Evolutionary conservation across 1,140 invertebrate genomes (phyloP), one percentile per base, ranked within the genome.

Genomic region (Gryllus bimaculatus): DNA sequence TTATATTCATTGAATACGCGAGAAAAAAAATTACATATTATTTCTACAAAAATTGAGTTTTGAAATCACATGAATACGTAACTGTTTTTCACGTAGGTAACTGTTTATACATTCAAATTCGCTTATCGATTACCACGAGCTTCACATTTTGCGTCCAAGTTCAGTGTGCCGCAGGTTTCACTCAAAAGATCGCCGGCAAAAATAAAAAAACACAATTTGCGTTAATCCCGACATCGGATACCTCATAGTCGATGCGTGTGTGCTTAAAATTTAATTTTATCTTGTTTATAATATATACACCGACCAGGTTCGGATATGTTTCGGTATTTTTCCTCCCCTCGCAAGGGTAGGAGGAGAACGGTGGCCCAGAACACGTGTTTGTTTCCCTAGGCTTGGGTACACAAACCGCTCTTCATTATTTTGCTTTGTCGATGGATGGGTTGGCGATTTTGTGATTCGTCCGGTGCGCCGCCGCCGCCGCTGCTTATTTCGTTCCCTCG

Each of bases 401-500:
- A 66, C 54, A 66, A 66, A 66, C 54, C 54, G 18, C 54, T 66
- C 54, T 66, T 66, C 54, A 66, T 66, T 66, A 66, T 66, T 66
- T 66, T 66, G 54, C 54, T 66, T 66, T 66, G 54, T 66, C 54
- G 54, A 66, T 66, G 54, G 54, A 66, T 66, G 54, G 54, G 54
- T 66, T 66, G 54, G 54, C 54, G 54, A 66, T 66, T 66, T 66
- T 66, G 54, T 66, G 54, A 66, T 66, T 66, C 54, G 54, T 18
- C 54, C 54, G 54, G 0, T 18, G 10, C 54, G 54, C 7, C 54
- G 10, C 49, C 49, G 49, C 49, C 49, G 49, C 18, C 10, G 54
- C 54, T 18, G 54, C 54, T 66, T 66, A 66, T 66, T 66, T 18
- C 54, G 54, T 13, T 66, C 54, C 54, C 54, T 18, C 10, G 18